Evolutionary conservation across 2,113 vertebrate species (phyloP).

Genomic region (Antechinus flavipes): DNA sequence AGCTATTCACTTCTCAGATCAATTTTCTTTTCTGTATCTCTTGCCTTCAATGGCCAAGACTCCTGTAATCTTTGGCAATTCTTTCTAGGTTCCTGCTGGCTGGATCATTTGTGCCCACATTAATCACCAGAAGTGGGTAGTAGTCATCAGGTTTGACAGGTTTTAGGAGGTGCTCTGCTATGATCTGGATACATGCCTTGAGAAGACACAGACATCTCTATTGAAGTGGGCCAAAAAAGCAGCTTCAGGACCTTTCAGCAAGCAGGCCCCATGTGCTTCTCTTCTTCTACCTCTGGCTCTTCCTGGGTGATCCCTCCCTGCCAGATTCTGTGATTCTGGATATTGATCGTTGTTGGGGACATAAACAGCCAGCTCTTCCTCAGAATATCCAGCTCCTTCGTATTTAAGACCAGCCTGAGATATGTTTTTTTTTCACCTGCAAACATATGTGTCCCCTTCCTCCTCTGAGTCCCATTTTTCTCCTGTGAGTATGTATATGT

Average conservation of each 20-base stretch:
- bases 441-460: background rate
- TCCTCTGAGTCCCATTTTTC: background rate
- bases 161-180: background rate
- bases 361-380: background rate
- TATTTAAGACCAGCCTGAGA: background rate
- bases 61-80: background rate
- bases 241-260: background rate
- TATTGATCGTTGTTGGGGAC: background rate
- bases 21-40: background rate
- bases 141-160: background rate
- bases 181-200: background rate
- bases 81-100: background rate
- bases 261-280: background rate
- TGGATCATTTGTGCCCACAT: background rate
- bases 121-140: background rate
- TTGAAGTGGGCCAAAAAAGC: background rate
- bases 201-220: background rate
- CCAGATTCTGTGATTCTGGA: background rate
- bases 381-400: background rate
- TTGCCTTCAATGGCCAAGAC: background rate
- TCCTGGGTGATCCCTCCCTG: background rate
- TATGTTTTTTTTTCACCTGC: background rate
- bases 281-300: background rate
- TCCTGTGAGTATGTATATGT: background rate
- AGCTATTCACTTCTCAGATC: background rate